These are phyloP conservation scores for Drosophila lacertosa DNA, from an alignment of 1,140 invertebrate genomes.

Conservation along the genomic window DNA sequence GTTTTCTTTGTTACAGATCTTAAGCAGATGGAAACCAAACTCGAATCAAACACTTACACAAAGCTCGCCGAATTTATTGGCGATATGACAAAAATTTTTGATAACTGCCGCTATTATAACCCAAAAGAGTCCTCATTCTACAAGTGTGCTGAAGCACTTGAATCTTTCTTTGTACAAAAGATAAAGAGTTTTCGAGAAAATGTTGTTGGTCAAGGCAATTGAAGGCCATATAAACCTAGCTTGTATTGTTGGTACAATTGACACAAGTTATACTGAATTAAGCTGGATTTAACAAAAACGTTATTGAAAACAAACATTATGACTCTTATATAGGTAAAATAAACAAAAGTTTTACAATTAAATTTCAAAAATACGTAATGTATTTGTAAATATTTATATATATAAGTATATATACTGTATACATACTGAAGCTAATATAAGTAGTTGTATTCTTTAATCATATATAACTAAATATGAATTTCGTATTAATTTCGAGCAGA, in stretches of 20 bases:
- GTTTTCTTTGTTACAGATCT: slow-evolving; percentile 89
- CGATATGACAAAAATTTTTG: slow-evolving; percentile 99
- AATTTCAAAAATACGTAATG: slow-evolving; percentile 20
- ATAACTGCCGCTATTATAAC: slow-evolving; percentile 99
- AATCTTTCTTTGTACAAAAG: slow-evolving; percentile 97
- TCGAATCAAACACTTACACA: slow-evolving; percentile 93
- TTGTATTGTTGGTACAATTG: slow-evolving; percentile 15
- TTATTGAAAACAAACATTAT: slow-evolving; percentile 8
- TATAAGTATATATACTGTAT: slow-evolving; percentile 18
- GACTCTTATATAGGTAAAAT: slow-evolving; percentile 32
- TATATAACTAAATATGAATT: slow-evolving; percentile 12
- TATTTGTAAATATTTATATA: slow-evolving; percentile 33
- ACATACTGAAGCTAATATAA: slow-evolving; percentile 27
- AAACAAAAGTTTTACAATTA: slow-evolving; percentile 26
- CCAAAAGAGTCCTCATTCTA: slow-evolving; percentile 97
- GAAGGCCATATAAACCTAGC: slow-evolving; percentile 17
- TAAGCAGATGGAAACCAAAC: slow-evolving; percentile 95
- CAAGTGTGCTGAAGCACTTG: slow-evolving; percentile 96
- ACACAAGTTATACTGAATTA: slow-evolving; percentile 10
- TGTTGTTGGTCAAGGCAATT: slow-evolving; percentile 72
- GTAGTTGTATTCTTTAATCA: slow-evolving; percentile 12
- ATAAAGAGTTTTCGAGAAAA: slow-evolving; percentile 93
- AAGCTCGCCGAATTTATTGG: slow-evolving; percentile 97
- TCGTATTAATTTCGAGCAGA: not conserved
- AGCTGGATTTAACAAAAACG: slow-evolving; percentile 19